Percentiles rank a stretch among this genome's conserved stretches.
phyloP scores from a whole-genome alignment of 30 jellyfish, hydroid and myxozoan species.

The Aurelia sp. region DNA sequence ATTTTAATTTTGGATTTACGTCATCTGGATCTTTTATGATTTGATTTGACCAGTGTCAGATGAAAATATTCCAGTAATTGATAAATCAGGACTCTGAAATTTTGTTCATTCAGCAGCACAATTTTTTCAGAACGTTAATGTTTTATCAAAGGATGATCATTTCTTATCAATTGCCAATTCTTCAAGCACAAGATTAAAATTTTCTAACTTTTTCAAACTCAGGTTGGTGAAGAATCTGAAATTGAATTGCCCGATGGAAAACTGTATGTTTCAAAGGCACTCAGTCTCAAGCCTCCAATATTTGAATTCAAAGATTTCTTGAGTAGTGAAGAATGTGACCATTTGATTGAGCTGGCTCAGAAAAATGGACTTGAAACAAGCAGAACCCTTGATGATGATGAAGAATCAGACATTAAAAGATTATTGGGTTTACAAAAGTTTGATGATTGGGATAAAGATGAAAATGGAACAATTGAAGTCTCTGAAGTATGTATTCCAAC shows the following conservation, averaged over 20 bases:
- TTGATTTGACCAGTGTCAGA: too few species aligned
- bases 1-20: too few species aligned
- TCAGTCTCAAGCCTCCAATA: conserved; percentile 68
- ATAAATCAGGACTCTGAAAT: too few species aligned
- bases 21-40: too few species aligned
- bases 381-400: conserved; percentile 46
- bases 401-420: conserved; percentile 1
- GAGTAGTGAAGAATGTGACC: conserved; percentile 59
- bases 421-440: conserved; percentile 4
- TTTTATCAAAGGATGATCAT: too few species aligned
- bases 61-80: too few species aligned
- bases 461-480: conserved; percentile 21
- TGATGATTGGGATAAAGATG: conserved; percentile 48
- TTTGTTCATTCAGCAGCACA: too few species aligned
- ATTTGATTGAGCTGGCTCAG: conserved; percentile 48
- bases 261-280: neutral
- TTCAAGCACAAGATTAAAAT: too few species aligned
- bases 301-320: conserved; percentile 56
- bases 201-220: neutral
- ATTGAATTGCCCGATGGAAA: conserved; percentile 32
- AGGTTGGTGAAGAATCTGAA: conserved; percentile 11
- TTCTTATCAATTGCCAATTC: too few species aligned
- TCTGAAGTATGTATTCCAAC: conserved; percentile 22
- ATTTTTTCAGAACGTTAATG: too few species aligned
- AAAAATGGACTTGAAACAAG: conserved; percentile 48